A percentile compares a stretch with the other conserved stretches of the same genome.
Conservation (phyloP, 1,140 invertebrate genomes). For the Tetragnatha versicolor region DNA sequence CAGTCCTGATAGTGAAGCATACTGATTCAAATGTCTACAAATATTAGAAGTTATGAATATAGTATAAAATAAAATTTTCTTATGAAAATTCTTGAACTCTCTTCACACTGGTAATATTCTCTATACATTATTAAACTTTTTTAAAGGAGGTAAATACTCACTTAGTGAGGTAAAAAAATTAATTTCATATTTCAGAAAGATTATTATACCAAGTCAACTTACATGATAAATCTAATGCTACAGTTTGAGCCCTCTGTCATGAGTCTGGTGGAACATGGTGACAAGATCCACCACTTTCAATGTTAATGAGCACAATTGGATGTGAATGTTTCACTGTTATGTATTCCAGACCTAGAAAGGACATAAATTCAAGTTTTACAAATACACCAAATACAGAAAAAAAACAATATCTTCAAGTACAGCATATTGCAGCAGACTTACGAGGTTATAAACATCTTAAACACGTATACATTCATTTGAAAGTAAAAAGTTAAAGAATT, state of each 20-base stretch:
- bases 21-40: too few species aligned
- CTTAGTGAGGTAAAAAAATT: neutral
- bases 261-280: slow-evolving; percentile 35
- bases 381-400: neutral
- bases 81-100: too few species aligned
- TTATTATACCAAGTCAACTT: neutral
- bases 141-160: neutral
- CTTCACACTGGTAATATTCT: too few species aligned
- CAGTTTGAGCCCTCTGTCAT: slow-evolving; percentile 48
- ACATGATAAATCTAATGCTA: slow-evolving; percentile 56
- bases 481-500: too few species aligned
- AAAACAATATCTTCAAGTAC: too few species aligned
- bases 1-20: too few species aligned
- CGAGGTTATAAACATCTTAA: too few species aligned
- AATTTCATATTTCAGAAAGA: neutral
- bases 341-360: slow-evolving; percentile 32
- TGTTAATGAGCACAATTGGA: slow-evolving; percentile 53
- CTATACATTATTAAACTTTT: too few species aligned
- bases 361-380: neutral
- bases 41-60: too few species aligned
- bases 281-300: slow-evolving; percentile 28
- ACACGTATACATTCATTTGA: too few species aligned
- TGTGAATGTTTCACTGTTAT: slow-evolving; percentile 53
- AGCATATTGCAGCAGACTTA: too few species aligned
- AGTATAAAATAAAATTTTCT: too few species aligned